Evolutionary conservation across 2,888 invertebrate species (phyloP).

Genomic region (Tipula vernalis): DNA sequence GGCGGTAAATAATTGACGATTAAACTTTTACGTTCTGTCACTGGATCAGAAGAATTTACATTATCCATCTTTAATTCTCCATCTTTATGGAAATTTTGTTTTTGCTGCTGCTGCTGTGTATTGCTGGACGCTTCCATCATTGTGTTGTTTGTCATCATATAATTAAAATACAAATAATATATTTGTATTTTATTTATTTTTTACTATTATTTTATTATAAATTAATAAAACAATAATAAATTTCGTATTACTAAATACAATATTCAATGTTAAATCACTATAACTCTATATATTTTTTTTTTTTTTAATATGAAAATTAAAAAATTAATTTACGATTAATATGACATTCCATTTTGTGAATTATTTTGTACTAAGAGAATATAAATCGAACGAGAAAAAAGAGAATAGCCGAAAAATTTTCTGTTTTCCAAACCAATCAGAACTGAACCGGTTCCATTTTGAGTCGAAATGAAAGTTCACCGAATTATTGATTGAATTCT

Average conservation of each 20-base stretch:
- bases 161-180: background rate
- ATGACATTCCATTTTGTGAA: constrained; percentile 4
- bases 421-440: background rate
- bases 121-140: constrained; percentile 7
- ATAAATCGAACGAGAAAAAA: background rate
- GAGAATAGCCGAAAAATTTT: background rate
- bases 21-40: constrained; percentile 71
- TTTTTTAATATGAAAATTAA: background rate
- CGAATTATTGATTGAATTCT: background rate
- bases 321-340: background rate
- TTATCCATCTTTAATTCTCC: background rate
- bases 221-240: background rate
- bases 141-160: constrained; percentile 10
- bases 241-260: background rate
- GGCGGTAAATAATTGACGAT: constrained; percentile 99
- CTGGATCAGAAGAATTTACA: background rate
- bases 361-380: background rate
- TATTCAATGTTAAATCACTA: background rate
- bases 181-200: background rate
- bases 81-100: constrained; percentile 7
- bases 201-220: background rate
- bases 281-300: background rate
- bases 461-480: background rate
- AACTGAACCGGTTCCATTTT: background rate
- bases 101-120: background rate